Conservation (phyloP, 2,888 invertebrate species). For the Drosophila ezoana region DNA sequence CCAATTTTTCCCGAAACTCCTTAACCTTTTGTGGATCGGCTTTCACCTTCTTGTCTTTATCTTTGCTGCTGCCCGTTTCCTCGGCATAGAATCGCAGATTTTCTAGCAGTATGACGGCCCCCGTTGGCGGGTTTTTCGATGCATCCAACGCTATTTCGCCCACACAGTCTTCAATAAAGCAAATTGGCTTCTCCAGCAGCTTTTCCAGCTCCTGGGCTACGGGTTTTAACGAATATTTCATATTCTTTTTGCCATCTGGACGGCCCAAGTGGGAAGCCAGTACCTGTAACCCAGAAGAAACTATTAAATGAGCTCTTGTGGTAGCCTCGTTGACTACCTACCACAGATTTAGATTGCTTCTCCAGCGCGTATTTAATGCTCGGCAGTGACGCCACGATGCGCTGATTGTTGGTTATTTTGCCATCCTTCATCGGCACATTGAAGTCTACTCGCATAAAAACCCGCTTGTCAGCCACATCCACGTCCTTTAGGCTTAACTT, state of each 20-base stretch:
- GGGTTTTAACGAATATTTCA: slow-evolving; percentile 95
- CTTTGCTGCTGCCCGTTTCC: slow-evolving; percentile 98
- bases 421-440: slow-evolving; percentile 99
- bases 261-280: slow-evolving; percentile 99
- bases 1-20: slow-evolving; percentile 93
- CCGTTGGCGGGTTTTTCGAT: slow-evolving; percentile 93
- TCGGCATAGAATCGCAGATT: slow-evolving; percentile 98
- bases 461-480: slow-evolving; percentile 93
- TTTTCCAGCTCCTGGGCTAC: slow-evolving; percentile 95
- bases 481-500: slow-evolving; percentile 96
- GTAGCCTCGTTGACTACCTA: slow-evolving; percentile 7
- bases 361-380: slow-evolving; percentile 96
- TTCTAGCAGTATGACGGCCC: slow-evolving; percentile 96
- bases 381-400: slow-evolving; percentile 97
- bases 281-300: slow-evolving; percentile 83
- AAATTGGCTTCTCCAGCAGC: slow-evolving; percentile 89
- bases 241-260: slow-evolving; percentile 94
- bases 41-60: slow-evolving; percentile 95
- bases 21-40: slow-evolving; percentile 92
- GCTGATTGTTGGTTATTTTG: slow-evolving; percentile 98
- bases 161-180: slow-evolving; percentile 95
- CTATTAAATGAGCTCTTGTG: background rate
- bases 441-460: slow-evolving; percentile 99
- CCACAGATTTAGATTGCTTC: slow-evolving; percentile 95
- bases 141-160: slow-evolving; percentile 95